Base-by-base conservation (phyloP, 2,113 vertebrate genomes). In the Copsychus sechellarum region DNA sequence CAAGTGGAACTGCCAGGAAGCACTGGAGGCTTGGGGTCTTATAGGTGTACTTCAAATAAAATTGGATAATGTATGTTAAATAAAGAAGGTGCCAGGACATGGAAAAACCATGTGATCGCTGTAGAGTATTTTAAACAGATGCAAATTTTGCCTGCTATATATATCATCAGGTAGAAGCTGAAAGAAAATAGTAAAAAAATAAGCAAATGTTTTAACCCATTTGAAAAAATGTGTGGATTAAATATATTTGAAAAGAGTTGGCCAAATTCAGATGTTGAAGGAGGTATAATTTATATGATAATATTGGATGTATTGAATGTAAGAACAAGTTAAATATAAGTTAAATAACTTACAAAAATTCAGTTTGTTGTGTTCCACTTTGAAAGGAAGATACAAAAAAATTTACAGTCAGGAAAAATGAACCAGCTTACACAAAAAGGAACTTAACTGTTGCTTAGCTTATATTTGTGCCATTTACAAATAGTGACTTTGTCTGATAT, bases 1-100 rank as follows among this genome's bases (percentile, higher is more conserved):
- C 72, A 89, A 40, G 43, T 72, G 73, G 65, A 96, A 86, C 77
- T 84, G 86, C 88, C 92, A 97, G 94, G 53, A 96, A 95, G 83
- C 77, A 61, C 20, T 72, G 48, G 48, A 89, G 48, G 73, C 57
- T 62, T 66, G 43, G 58, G 91, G 38, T 74, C 56, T 86, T 93
- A 79, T 53, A 92, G 80, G 57, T 50, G 19, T 88, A 72, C 73
- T 94, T 96, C 69, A 86, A 86, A 91, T 94, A 92, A 78, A 86
- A 84, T 28, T 86, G 80, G 21, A 74, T 95, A 74, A 86, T 88
- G 16, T 94, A 88, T 77, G 40, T 95, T 92, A 93, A 96, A 65
- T 88, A 90, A 94, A 87, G 79, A 94, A 57, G 10, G 50, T 92
- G 62, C 79, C 80, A 91, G 76, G 34, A 84, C 60, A 40, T 88